A percentile compares a stretch with the other conserved stretches of the same genome.
These are phyloP conservation scores for Neuroterus valhalla DNA, from an alignment of 1,140 invertebrate species.

Conservation along the genomic window DNA sequence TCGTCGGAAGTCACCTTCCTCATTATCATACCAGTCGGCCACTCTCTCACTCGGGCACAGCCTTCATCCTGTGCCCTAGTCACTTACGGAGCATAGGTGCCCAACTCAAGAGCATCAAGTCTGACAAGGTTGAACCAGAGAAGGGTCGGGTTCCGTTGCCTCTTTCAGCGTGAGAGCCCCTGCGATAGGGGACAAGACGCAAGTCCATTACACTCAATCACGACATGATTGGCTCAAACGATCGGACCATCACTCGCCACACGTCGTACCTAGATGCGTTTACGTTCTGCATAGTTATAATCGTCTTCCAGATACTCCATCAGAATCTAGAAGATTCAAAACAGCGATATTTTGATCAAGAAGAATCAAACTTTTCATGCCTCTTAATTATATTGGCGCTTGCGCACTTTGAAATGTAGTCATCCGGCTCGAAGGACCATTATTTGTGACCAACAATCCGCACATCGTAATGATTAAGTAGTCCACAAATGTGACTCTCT, in stretches of 20 bases:
- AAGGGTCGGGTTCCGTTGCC: conserved; percentile 36
- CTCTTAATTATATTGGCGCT: too few species aligned
- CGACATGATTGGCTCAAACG: conserved; percentile 74
- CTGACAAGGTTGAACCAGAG: background rate
- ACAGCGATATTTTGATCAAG: background rate
- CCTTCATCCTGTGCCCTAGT: conserved; percentile 74
- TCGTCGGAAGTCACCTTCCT: conserved; percentile 77
- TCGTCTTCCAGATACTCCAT: conserved; percentile 16
- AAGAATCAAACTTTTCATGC: too few species aligned
- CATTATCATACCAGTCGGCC: conserved; percentile 73
- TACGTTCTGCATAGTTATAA: conserved; percentile 39
- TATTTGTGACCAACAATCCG: too few species aligned
- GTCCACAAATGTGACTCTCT: background rate
- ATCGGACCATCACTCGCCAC: conserved; percentile 70
- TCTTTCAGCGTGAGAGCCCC: conserved; percentile 65
- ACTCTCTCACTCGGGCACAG: conserved; percentile 68
- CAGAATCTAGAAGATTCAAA: conserved; percentile 22
- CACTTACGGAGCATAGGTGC: conserved; percentile 69
- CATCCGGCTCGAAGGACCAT: too few species aligned
- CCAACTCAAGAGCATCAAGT: conserved; percentile 65
- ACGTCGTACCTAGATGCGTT: conserved; percentile 49
- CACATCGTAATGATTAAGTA: background rate
- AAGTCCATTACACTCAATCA: conserved; percentile 76
- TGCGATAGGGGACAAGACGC: conserved; percentile 74
- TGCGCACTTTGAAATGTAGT: too few species aligned